Base-by-base conservation (phyloP, 2,888 invertebrate genomes). In the Pyralis farinalis region DNA sequence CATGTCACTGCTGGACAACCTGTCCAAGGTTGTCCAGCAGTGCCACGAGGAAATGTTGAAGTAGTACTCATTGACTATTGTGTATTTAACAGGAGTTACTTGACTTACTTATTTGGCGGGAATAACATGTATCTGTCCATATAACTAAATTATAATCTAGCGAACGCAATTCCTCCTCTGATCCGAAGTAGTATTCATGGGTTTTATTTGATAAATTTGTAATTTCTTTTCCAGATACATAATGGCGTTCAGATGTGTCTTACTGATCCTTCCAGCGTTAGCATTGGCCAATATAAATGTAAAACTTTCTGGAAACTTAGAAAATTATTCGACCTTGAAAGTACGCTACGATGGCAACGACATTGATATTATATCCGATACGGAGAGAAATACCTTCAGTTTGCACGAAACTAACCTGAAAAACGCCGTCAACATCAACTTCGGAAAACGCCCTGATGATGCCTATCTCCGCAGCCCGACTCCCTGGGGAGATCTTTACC, bases 351-450 rank as follows among this genome's bases (percentile, higher is more conserved):
- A 55, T 1, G 63, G 64, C 1, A 44, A 34, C n/a, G 42, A 58
- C 4, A 44, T 47, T 1, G 47, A 44, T 30, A 16, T 60, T 10
- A 55, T 70, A 31, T 55, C 47, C 7, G 62, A 68, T 22, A 16
- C 12, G 0, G 70, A 71, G 33, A 42, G 47, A 6, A 37, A 36
- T 16, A 47, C 55, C 22, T 71, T 69, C 42, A 39, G 53, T 1
- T 40, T 71, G 0, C 42, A 37, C n/a, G 67, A 68, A 20, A 43
- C 43, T 1, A 58, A 42, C 1, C 20, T 71, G 8, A 66, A 62
- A 42, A 46, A 51, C 12, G 54, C 53, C 1, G 49, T 58, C 0
- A 12, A 49, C 1, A 22, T 36, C 0, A 56, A 59, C 47, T 60
- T 61, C 43, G 68, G 66, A 0, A 34, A 27, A 11, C 34, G 49